phyloP scores from a whole-genome alignment of 2,113 vertebrate genomes.

The Etheostoma cragini region DNA sequence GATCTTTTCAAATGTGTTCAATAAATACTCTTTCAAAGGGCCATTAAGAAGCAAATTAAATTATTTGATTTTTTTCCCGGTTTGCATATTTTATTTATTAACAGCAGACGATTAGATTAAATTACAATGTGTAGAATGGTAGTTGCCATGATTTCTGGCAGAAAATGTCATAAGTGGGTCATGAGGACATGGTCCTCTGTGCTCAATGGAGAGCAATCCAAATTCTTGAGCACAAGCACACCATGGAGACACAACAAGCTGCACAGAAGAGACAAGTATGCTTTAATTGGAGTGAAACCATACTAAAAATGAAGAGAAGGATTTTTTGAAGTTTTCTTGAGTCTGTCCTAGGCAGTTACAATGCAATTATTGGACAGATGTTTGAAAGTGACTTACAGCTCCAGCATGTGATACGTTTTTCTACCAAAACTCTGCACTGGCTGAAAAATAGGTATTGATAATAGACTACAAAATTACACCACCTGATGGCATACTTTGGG shows the following conservation, averaged over 20 bases:
- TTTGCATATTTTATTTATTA: conserved; percentile 67
- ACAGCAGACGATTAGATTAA: conserved; percentile 37
- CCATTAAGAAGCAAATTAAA: conserved; percentile 44
- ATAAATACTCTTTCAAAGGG: conserved; percentile 56
- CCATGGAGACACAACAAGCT: background rate
- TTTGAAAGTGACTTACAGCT: background rate
- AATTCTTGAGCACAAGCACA: background rate
- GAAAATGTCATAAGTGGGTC: conserved; percentile 51
- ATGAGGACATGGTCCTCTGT: conserved; percentile 6
- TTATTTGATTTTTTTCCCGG: conserved; percentile 44
- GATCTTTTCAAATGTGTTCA: conserved; percentile 37
- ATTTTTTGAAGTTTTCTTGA: background rate
- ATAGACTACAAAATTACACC: background rate
- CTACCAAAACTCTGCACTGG: background rate
- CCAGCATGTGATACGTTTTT: background rate
- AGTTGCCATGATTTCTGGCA: conserved; percentile 50
- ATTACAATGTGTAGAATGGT: conserved; percentile 19
- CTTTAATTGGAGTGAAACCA: background rate
- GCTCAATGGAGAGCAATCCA: background rate
- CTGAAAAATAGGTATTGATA: background rate
- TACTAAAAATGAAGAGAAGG: background rate
- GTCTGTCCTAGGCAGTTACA: background rate
- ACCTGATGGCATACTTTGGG: background rate
- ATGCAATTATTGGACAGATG: background rate
- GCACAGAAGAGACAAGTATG: background rate